Percentiles rank a stretch among this genome's conserved stretches.
Conservation (phyloP, 2,888 invertebrate genomes). For the Drosophila algonquin region DNA sequence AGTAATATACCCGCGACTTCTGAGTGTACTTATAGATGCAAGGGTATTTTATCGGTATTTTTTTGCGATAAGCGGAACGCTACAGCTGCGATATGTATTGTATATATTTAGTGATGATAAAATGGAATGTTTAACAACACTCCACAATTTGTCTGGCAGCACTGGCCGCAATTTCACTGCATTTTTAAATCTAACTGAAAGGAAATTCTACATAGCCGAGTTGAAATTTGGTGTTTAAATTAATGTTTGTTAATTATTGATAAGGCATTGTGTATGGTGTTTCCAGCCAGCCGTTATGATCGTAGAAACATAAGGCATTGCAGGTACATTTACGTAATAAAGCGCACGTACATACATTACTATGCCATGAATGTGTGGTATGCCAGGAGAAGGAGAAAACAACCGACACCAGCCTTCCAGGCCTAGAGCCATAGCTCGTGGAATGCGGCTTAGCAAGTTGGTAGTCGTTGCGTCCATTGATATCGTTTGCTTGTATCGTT, state of each 20-base stretch:
- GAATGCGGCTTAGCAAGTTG: conserved; percentile 73
- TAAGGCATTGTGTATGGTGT: neutral
- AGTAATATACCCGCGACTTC: too few relatives aligned
- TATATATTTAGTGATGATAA: too few relatives aligned
- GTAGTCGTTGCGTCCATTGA: conserved; percentile 30
- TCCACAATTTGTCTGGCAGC: neutral
- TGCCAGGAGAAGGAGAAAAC: conserved; percentile 36
- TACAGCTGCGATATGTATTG: too few relatives aligned
- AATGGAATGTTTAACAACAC: neutral
- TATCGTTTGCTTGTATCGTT: conserved; percentile 26
- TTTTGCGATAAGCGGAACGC: too few relatives aligned
- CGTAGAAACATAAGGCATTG: neutral
- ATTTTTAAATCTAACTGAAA: neutral
- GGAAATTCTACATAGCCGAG: neutral
- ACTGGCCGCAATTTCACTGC: neutral
- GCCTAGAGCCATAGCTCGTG: conserved; percentile 52
- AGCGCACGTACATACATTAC: conserved; percentile 7
- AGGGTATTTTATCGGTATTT: too few relatives aligned
- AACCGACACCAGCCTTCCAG: conserved; percentile 47
- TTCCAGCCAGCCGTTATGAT: neutral
- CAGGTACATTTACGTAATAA: neutral
- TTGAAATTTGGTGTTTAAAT: conserved; percentile 7
- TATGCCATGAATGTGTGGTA: conserved; percentile 31
- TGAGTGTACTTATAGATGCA: too few relatives aligned
- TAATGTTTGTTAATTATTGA: conserved; percentile 1